Evolutionary conservation across 2,888 invertebrate genomes (phyloP), one percentile per base, ranked within the genome.

Genomic region (Amorpha juglandis): DNA sequence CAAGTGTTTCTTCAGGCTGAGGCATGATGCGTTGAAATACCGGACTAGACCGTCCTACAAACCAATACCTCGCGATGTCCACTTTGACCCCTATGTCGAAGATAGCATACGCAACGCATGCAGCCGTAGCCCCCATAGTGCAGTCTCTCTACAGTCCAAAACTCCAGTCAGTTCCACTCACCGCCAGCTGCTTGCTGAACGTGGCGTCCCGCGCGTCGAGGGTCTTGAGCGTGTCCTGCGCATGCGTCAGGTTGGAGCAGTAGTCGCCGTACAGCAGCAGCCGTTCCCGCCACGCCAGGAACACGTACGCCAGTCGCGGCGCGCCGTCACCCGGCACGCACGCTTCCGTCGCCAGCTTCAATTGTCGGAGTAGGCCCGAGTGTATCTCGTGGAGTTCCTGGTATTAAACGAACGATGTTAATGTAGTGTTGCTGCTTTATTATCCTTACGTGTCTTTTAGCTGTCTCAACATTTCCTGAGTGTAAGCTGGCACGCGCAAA

Each of bases 251-350:
- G 88, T 98, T 98, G 62, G 99, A 97, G 92, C 99, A 99, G 89
- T 99, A 99, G 82, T 97, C 97, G 14, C 99, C 99, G 83, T 99
- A 99, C 66, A 98, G 95, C 47, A 99, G 95, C 84, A 99, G 97
- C 69, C 96, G 96, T 83, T 98, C 97, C 77, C 98, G 96, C 95
- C 97, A 98, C 76, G 97, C 96, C 63, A 98, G 95, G 92, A 99
- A 99, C 71, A 98, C 97, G 84, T 96, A 96, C 63, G 97, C 97
- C 64, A 98, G 81, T 0, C 92, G 86, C 63, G 92, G 93, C 58
- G 90, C 85, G 0, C 89, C 90, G 70, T 76, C 88, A 69, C 92
- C 92, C 0, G 94, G 91, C 69, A 95, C 93, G 84, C 95, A 94
- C 69, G 94, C 94, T 47, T 94, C 94, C 35, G 96, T 95, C 12